Conservation (phyloP, 2,113 vertebrate species). For the Anseranas semipalmata region DNA sequence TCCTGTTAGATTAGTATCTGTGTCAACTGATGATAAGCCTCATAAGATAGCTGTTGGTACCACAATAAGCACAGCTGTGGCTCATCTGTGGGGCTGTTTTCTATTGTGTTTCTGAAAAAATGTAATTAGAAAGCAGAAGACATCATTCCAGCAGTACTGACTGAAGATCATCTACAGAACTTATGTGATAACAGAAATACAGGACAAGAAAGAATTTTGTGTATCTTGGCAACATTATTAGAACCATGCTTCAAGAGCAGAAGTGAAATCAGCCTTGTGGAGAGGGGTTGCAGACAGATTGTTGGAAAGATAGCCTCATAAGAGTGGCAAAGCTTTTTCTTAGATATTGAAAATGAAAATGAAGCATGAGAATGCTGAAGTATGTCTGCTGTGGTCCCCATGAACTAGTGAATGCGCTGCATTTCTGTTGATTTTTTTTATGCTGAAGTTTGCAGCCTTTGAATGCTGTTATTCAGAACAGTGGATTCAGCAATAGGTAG, state of each 20-base stretch:
- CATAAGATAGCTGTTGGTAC: neutral
- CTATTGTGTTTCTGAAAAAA: neutral
- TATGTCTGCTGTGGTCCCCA: neutral
- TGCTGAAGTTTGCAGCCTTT: slow-evolving; percentile 4
- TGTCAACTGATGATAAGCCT: slow-evolving; percentile 5
- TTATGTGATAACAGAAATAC: slow-evolving; percentile 6
- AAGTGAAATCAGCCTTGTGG: neutral
- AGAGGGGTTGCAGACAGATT: neutral
- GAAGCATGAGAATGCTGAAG: neutral
- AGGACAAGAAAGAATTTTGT: neutral
- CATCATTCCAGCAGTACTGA: neutral
- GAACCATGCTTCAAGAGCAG: neutral
- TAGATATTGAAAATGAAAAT: neutral
- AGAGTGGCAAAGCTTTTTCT: neutral
- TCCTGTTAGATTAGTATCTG: slow-evolving; percentile 11
- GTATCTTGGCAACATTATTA: neutral
- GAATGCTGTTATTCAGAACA: neutral
- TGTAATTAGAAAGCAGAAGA: slow-evolving; percentile 25
- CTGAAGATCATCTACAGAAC: neutral
- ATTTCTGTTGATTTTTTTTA: neutral
- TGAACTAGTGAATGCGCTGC: neutral
- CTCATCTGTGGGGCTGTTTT: neutral
- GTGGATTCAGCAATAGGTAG: neutral
- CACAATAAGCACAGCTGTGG: slow-evolving; percentile 12
- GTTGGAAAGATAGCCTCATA: neutral